Evolutionary conservation across 1,140 invertebrate species (phyloP), one percentile per base, ranked within the genome.

Genomic region (Hylaeus anthracinus): DNA sequence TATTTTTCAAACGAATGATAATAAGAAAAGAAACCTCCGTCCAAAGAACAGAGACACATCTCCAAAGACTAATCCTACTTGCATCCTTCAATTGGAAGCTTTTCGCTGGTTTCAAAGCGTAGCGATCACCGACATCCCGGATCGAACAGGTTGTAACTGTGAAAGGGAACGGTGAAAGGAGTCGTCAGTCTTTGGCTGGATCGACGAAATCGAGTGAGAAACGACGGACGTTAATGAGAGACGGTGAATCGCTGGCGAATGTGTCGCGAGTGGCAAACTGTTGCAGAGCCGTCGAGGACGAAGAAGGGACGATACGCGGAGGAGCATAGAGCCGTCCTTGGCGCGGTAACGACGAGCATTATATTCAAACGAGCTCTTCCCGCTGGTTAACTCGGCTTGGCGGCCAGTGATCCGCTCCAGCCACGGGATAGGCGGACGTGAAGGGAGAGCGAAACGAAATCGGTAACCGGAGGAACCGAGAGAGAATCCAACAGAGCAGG

Each of bases 181-280:
- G 45, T 74, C 9, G 51, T 60, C 37, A 26, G 26, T 26, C 26
- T 26, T 26, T 26, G 26, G 26, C 26, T 26, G 26, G 60, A 79
- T 79, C 77, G 77, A 10, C 70, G 79, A 67, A 85, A 86, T 86
- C 84, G 84, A 73, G 79, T 73, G 79, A 70, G 70, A 82, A 82
- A 81, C 66, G 56, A 43, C 70, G 74, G 48, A 71, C 70, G 69
- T 86, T 86, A 86, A 86, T 77, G 83, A 86, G 84, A 66, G 79
- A 58, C 70, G 58, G 70, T 72, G 79, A 70, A 63, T 66, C 67
- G 80, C 5, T 2, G 41, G 63, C 61, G 70, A 85, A 78, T 69
- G 60, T 73, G 84, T 74, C 55, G 84, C 79, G 77, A 86, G 84
- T 85, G 83, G 84, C 84, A 86, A 86, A 86, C 84, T 86, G 84